A percentile compares a stretch with the other conserved stretches of the same genome.
These are phyloP conservation scores for Thymelicus sylvestris DNA, from an alignment of 2,888 invertebrate genomes.

Conservation along the genomic window DNA sequence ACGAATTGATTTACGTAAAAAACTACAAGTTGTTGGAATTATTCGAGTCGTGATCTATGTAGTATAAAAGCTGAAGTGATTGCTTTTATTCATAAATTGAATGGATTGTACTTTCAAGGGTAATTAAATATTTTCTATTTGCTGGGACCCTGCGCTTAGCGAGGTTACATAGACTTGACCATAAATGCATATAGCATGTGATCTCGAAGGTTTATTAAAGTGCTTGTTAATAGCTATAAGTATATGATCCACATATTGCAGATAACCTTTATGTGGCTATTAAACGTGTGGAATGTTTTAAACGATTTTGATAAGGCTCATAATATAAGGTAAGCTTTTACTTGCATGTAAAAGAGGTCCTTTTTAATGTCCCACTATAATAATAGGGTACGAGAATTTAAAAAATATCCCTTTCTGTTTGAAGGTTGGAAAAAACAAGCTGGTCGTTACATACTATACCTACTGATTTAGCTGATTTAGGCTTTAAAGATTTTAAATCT, in stretches of 20 bases:
- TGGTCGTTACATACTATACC: too few species aligned
- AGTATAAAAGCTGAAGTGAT: conserved; percentile 23
- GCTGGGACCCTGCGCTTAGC: conserved; percentile 45
- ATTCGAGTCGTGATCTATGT: conserved; percentile 10
- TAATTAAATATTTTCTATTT: conserved; percentile 56
- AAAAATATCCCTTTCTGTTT: too few species aligned
- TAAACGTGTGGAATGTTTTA: conserved; percentile 24
- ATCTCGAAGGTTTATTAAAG: conserved; percentile 44
- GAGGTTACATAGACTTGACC: conserved; percentile 47
- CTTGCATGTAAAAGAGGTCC: too few species aligned
- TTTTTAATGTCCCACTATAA: too few species aligned
- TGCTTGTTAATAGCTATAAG: background rate
- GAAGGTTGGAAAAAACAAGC: too few species aligned
- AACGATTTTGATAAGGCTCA: too few species aligned
- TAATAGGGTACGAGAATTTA: too few species aligned
- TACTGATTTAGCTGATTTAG: too few species aligned
- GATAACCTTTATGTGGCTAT: conserved; percentile 8
- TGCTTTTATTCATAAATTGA: conserved; percentile 46
- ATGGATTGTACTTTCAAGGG: conserved; percentile 51
- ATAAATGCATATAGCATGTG: conserved; percentile 48
- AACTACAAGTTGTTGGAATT: background rate
- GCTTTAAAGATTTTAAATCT: too few species aligned
- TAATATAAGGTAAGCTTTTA: too few species aligned
- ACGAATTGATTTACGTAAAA: background rate
- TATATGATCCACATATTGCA: background rate